phyloP scores from a whole-genome alignment of 2,888 invertebrate species.

The Sinhomidia bicolor region DNA sequence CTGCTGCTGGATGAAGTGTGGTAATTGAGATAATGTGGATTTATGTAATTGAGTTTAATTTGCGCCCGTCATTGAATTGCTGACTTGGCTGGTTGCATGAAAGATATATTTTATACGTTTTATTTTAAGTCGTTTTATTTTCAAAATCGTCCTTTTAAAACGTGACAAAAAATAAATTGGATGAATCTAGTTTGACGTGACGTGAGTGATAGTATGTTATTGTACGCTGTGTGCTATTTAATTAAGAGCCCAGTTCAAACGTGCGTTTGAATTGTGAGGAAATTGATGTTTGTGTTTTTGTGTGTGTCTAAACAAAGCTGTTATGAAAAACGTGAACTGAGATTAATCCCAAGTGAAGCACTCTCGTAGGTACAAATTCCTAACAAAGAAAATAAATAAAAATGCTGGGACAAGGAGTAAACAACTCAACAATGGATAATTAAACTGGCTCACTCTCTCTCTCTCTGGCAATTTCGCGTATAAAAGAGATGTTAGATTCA shows the following conservation, averaged over 20 bases:
- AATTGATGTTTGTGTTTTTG: neutral
- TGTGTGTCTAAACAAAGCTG: too few species aligned
- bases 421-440: constrained; percentile 25
- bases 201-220: too few species aligned
- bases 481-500: constrained; percentile 24
- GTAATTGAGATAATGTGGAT: constrained; percentile 48
- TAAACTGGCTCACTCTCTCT: neutral
- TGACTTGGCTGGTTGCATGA: neutral
- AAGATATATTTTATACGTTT: neutral
- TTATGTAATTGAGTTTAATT: constrained; percentile 62
- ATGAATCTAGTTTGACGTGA: neutral
- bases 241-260: neutral
- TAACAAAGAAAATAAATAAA: neutral
- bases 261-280: neutral
- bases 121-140: neutral
- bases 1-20: neutral
- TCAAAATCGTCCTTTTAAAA: neutral
- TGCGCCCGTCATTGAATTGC: neutral
- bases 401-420: neutral
- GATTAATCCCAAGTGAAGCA: too few species aligned
- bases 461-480: too few species aligned
- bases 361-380: too few species aligned
- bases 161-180: constrained; percentile 24
- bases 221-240: neutral
- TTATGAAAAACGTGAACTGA: too few species aligned